phyloP scores from a whole-genome alignment of 1,140 invertebrate genomes.

The Arion vulgaris region DNA sequence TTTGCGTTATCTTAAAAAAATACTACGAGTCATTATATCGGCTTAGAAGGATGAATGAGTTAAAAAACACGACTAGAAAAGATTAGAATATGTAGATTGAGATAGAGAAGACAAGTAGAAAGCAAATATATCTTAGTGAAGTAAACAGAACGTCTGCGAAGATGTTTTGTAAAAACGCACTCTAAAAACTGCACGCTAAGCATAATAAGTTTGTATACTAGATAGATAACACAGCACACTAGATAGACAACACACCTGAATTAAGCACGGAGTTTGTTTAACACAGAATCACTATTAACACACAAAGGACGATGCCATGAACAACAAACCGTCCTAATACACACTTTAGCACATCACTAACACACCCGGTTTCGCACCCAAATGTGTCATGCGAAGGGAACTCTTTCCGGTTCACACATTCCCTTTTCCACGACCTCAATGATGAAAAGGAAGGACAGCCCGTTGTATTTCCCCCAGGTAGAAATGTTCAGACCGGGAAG shows the following conservation, averaged over 20 bases:
- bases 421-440: not conserved
- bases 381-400: not conserved
- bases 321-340: not conserved
- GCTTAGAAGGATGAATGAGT: too few relatives aligned
- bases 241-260: not conserved
- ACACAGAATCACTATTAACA: not conserved
- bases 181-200: not conserved
- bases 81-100: too few relatives aligned
- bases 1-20: too few relatives aligned
- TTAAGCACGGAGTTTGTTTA: slow-evolving; percentile 7
- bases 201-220: not conserved
- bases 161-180: not conserved
- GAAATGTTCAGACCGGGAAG: not conserved
- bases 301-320: slow-evolving; percentile 10
- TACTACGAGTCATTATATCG: too few relatives aligned
- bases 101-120: too few relatives aligned
- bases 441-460: not conserved
- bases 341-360: slow-evolving; percentile 1
- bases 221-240: not conserved
- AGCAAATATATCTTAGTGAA: too few relatives aligned
- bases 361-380: not conserved
- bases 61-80: too few relatives aligned
- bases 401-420: slow-evolving; percentile 1
- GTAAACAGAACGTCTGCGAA: not conserved
- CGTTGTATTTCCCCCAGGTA: not conserved